Conservation (phyloP, 2,797 vertebrate species). For the Phyllotis vaccarum region DNA sequence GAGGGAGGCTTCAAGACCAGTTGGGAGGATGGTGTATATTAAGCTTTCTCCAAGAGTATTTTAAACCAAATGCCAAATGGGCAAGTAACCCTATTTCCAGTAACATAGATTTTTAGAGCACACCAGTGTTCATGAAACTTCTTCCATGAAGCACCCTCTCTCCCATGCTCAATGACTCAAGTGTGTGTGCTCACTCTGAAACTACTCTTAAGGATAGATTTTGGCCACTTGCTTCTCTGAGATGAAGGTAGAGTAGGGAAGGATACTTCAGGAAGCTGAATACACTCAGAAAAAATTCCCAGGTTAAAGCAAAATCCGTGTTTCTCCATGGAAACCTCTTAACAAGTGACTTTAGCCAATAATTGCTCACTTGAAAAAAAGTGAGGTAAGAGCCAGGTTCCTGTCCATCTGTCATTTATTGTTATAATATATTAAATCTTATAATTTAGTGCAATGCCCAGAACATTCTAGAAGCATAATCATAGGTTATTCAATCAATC, state of each 20-base stretch:
- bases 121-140: neutral
- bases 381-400: neutral
- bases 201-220: neutral
- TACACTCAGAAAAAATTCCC: neutral
- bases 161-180: neutral
- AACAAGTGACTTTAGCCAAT: neutral
- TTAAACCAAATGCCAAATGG: constrained; percentile 14
- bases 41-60: constrained; percentile 32
- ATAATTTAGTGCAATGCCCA: neutral
- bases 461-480: neutral
- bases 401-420: neutral
- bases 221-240: neutral
- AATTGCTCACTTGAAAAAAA: constrained; percentile 12
- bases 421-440: neutral
- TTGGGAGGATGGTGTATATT: neutral
- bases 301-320: neutral
- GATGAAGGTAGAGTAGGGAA: neutral
- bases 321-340: neutral
- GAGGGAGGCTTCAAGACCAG: neutral
- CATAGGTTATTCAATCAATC: neutral
- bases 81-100: neutral
- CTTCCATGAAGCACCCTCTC: neutral
- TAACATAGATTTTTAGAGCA: neutral
- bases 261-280: neutral
- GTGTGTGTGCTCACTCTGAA: neutral